These are phyloP conservation scores for Lindbergichthys nudifrons DNA, from an alignment of 2,797 vertebrate genomes.

Conservation along the genomic window DNA sequence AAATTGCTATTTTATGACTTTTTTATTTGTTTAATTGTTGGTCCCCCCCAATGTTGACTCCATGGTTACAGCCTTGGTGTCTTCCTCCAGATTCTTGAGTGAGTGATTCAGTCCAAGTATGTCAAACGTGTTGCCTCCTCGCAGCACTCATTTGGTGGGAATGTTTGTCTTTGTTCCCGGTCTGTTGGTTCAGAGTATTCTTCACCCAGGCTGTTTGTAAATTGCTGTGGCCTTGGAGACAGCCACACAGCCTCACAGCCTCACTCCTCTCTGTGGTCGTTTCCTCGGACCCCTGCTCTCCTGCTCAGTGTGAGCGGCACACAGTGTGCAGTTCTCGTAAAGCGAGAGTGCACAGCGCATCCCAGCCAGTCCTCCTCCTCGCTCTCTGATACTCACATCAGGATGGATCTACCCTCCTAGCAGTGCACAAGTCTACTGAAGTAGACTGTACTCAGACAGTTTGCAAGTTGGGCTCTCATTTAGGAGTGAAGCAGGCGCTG, in stretches of 20 bases:
- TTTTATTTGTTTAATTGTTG: no score
- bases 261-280: constrained; percentile 48
- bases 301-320: constrained; percentile 80
- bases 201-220: constrained; percentile 49
- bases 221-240: constrained; percentile 70
- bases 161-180: constrained; percentile 67
- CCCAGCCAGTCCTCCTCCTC: constrained; percentile 39
- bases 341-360: constrained; percentile 79
- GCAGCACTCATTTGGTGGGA: constrained; percentile 65
- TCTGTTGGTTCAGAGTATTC: constrained; percentile 57
- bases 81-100: constrained; percentile 29
- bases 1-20: no score
- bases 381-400: constrained; percentile 35
- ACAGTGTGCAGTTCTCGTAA: constrained; percentile 78
- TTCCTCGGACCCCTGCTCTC: constrained; percentile 69
- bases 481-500: constrained; percentile 39
- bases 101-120: constrained; percentile 55
- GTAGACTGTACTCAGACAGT: constrained; percentile 60
- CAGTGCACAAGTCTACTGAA: constrained; percentile 60
- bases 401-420: constrained; percentile 77
- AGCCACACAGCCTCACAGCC: constrained; percentile 54
- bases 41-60: no score
- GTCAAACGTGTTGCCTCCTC: constrained; percentile 49
- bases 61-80: background rate
- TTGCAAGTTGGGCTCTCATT: constrained; percentile 65